Base-by-base conservation (phyloP, 2,113 vertebrate genomes). In the Podilymbus podiceps region DNA sequence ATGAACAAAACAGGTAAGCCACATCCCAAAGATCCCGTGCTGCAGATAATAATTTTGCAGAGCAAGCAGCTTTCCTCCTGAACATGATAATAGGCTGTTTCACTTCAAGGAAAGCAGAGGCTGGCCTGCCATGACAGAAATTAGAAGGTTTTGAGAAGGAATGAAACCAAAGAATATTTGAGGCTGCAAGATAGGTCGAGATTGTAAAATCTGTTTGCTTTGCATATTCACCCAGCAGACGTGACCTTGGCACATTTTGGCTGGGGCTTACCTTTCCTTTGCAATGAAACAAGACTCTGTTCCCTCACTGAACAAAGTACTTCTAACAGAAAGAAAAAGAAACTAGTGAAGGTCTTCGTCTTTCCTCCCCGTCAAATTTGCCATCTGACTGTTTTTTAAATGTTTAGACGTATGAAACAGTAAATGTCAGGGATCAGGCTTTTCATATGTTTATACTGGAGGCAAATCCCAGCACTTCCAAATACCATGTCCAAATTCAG, bases 341-440 rank as follows among this genome's bases (percentile, higher is more conserved):
- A 40, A 72, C 6, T 6, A 33, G 9, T 0, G 4, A 58, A 40
- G 2, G 9, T 80, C 19, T 85, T 96, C 0, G 0, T n/a, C 77
- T 84, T 3, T 2, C 4, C 33, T 4, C 5, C 11, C 8, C 50
- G 23, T 33, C 42, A 53, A 46, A 30, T 87, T 75, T 82, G 13
- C 80, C 52, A 73, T 64, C 66, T 85, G 66, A 82, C 25, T 56
- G 19, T 59, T 85, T 90, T 94, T 89, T 69, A 59, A 86, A 46
- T 67, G 22, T 66, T 92, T 74, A 68, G 47, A 83, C 89, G 33
- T 56, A 72, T 21, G 52, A 88, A 89, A 87, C 5, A 67, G 56
- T 68, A 79, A 89, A 93, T 46, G 46, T 60, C 80, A 93, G 56
- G 28, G 52, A 77, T 89, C 20, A 25, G 53, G 31, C 6, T 85